Evolutionary conservation across 1,140 invertebrate genomes (phyloP).

Genomic region (Chionoecetes opilio): DNA sequence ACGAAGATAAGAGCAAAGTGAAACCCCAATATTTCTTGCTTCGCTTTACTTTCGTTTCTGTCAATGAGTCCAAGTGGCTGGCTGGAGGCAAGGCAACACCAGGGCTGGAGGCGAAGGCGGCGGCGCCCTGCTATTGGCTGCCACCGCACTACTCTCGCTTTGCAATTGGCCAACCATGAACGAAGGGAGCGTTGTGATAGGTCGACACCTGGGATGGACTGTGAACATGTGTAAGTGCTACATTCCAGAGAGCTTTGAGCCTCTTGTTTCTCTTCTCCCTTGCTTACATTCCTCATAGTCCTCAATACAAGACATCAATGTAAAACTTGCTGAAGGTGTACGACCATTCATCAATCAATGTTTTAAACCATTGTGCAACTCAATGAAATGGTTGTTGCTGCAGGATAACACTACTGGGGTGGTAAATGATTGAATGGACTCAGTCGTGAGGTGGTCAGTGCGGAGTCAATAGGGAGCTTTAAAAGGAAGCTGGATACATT

Average conservation of each 20-base stretch:
- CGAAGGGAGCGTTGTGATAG: slow-evolving; percentile 14
- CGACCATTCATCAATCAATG: no score
- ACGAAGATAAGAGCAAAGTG: no score
- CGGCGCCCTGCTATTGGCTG: background rate
- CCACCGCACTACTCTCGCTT: background rate
- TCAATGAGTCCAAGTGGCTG: background rate
- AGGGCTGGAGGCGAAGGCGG: background rate
- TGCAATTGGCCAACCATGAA: slow-evolving; percentile 25
- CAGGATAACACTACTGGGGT: no score
- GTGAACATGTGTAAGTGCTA: no score
- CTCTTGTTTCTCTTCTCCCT: background rate
- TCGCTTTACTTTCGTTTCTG: background rate
- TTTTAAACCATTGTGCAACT: no score
- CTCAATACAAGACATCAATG: no score
- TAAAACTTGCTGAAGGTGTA: no score
- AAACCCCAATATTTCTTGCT: background rate
- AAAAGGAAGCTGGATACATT: no score
- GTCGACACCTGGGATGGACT: background rate
- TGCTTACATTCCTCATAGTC: background rate
- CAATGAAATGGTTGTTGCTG: no score
- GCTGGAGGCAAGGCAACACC: background rate
- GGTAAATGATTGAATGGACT: no score
- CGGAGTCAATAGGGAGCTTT: no score
- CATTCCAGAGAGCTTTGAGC: background rate
- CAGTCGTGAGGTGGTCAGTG: no score